phyloP scores from a whole-genome alignment of 2,797 vertebrate genomes.

The Oryzias dopingdopingensis region DNA sequence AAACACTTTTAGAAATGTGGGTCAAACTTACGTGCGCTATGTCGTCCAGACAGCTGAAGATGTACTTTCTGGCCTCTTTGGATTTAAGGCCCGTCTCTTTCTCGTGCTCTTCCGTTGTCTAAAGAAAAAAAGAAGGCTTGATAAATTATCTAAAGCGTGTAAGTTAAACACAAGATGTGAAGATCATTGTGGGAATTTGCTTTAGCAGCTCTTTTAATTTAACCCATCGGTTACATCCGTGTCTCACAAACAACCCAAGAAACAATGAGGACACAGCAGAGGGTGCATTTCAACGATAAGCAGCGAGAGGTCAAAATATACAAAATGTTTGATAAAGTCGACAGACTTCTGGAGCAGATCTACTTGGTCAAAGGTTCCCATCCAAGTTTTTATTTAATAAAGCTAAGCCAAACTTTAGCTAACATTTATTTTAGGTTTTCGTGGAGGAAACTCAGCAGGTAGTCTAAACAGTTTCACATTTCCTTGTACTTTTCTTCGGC shows the following conservation, averaged over 20 bases:
- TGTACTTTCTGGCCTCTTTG: constrained; percentile 99
- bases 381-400: background rate
- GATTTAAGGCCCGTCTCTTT: constrained; percentile 97
- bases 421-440: constrained; percentile 20
- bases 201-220: background rate
- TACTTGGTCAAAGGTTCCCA: background rate
- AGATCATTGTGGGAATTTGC: background rate
- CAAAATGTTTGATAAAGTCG: constrained; percentile 7
- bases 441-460: constrained; percentile 12
- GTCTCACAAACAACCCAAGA: background rate
- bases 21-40: constrained; percentile 89
- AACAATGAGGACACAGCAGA: background rate
- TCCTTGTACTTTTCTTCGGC: constrained; percentile 23
- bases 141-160: background rate
- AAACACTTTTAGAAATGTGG: too few relatives aligned
- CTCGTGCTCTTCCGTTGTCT: constrained; percentile 96
- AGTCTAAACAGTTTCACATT: constrained; percentile 38
- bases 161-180: background rate
- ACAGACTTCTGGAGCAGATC: background rate
- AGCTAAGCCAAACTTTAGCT: constrained; percentile 19
- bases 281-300: constrained; percentile 10
- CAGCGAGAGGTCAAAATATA: constrained; percentile 12
- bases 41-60: constrained; percentile 97
- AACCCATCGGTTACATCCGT: background rate
- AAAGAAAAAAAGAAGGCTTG: constrained; percentile 13